Evolutionary conservation across 2,113 vertebrate genomes (phyloP).

Genomic region (Chaetorhynchus papuensis): DNA sequence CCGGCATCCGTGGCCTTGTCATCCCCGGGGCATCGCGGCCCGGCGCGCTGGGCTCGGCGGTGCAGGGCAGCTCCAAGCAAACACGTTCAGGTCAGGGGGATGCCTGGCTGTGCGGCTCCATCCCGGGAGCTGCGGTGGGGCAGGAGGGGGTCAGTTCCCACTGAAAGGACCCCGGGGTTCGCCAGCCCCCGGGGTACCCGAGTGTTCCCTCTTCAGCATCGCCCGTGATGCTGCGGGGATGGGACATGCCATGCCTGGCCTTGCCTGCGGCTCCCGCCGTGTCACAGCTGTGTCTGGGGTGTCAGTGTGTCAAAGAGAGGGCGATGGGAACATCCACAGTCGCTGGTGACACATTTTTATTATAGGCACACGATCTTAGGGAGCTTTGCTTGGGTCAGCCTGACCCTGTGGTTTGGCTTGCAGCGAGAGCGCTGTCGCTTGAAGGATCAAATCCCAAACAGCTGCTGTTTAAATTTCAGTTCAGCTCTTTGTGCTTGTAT

Average conservation of each 20-base stretch:
- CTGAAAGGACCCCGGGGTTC: neutral
- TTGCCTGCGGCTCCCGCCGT: neutral
- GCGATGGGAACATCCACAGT: neutral
- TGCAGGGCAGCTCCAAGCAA: neutral
- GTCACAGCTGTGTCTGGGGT: neutral
- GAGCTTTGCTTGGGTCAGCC: neutral
- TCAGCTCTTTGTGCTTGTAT: neutral
- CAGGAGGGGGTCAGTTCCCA: neutral
- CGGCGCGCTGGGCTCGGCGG: neutral
- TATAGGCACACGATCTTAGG: accelerated
- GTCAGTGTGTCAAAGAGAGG: neutral
- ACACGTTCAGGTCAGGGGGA: neutral
- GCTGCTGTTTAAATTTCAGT: neutral
- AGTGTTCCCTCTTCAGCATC: accelerated
- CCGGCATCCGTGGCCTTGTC: neutral
- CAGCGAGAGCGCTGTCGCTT: accelerated
- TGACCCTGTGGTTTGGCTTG: neutral
- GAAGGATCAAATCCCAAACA: neutral
- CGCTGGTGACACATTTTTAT: neutral
- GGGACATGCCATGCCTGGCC: accelerated
- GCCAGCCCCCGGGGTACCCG: accelerated
- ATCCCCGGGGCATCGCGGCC: neutral
- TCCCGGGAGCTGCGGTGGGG: neutral
- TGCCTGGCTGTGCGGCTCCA: neutral
- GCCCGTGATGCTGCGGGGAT: neutral